These are phyloP conservation scores for Anagrus nilaparvatae DNA, from an alignment of 1,140 invertebrate species.

Conservation along the genomic window DNA sequence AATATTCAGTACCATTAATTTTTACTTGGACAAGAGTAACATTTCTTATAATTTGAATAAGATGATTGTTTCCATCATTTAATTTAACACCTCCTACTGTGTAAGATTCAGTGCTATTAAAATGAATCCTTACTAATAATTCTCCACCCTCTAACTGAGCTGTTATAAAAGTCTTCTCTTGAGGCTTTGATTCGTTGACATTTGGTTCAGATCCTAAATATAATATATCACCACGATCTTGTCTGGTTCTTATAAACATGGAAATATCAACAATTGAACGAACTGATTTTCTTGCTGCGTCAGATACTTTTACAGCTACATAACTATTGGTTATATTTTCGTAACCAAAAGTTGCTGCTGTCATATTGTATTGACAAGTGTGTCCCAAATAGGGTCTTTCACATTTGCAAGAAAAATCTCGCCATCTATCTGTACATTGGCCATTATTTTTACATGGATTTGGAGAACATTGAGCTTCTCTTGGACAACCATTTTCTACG, in stretches of 20 bases:
- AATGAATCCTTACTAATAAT: slow-evolving; percentile 65
- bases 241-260: slow-evolving; percentile 82
- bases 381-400: slow-evolving; percentile 75
- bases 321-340: slow-evolving; percentile 66
- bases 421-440: slow-evolving; percentile 81
- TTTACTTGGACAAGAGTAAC: slow-evolving; percentile 70
- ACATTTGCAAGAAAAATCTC: slow-evolving; percentile 75
- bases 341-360: slow-evolving; percentile 82
- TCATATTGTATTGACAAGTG: slow-evolving; percentile 81
- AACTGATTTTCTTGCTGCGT: slow-evolving; percentile 56
- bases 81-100: slow-evolving; percentile 70
- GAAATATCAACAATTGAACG: slow-evolving; percentile 76
- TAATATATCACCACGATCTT: slow-evolving; percentile 75
- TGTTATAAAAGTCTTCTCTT: slow-evolving; percentile 61
- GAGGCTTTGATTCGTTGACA: slow-evolving; percentile 28
- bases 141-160: slow-evolving; percentile 69
- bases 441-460: slow-evolving; percentile 83
- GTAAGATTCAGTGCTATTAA: slow-evolving; percentile 73
- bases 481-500: slow-evolving; percentile 60
- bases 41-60: slow-evolving; percentile 72
- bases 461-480: slow-evolving; percentile 69
- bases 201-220: slow-evolving; percentile 68
- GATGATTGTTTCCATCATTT: slow-evolving; percentile 76
- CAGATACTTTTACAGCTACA: slow-evolving; percentile 59
- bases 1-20: slow-evolving; percentile 78